These are phyloP conservation scores for Clarias pachynema DNA, from an alignment of 2,797 vertebrate species.

Conservation along the genomic window DNA sequence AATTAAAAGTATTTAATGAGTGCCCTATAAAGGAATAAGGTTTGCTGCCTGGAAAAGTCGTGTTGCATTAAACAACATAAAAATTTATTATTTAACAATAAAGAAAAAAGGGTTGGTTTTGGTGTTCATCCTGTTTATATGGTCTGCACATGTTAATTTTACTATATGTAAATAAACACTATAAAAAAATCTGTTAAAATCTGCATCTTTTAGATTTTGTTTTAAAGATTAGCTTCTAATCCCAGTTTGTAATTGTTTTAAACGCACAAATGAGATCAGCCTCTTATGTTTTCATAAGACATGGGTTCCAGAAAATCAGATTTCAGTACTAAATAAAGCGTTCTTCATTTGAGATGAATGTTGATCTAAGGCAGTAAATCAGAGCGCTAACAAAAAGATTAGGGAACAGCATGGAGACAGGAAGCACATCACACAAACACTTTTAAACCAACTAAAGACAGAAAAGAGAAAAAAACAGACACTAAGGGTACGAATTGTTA, in stretches of 20 bases:
- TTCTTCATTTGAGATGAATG: background rate
- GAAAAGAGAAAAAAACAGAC: background rate
- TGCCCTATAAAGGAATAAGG: too few relatives aligned
- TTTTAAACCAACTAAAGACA: background rate
- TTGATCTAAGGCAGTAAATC: background rate
- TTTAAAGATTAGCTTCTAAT: too few relatives aligned
- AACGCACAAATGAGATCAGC: background rate
- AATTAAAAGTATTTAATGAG: too few relatives aligned
- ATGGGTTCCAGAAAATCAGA: background rate
- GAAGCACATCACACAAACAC: background rate
- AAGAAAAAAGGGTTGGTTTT: too few relatives aligned
- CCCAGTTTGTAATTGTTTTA: background rate
- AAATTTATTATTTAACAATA: too few relatives aligned
- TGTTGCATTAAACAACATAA: background rate
- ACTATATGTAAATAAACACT: too few relatives aligned
- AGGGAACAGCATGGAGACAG: background rate
- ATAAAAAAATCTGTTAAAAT: too few relatives aligned
- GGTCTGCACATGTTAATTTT: too few relatives aligned
- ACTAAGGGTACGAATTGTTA: slow-evolving; percentile 65
- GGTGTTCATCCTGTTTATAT: too few relatives aligned
- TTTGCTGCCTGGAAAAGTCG: too few relatives aligned
- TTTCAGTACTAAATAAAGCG: background rate
- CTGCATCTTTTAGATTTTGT: too few relatives aligned
- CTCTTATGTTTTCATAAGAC: background rate
- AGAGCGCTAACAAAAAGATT: background rate